These are phyloP conservation scores for Conistra vaccinii DNA, from an alignment of 2,888 invertebrate genomes.

Conservation along the genomic window DNA sequence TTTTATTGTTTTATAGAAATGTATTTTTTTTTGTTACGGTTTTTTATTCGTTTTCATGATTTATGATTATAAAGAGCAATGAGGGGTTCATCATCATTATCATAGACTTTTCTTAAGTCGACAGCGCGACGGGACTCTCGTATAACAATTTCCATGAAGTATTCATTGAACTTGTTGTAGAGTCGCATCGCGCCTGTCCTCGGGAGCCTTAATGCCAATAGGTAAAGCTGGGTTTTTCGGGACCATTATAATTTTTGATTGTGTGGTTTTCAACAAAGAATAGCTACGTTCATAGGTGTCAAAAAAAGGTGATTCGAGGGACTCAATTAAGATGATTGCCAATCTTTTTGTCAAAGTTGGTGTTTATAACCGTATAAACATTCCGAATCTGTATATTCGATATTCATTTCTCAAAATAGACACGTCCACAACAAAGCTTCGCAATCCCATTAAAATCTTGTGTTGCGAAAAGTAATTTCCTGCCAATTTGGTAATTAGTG, in stretches of 20 bases:
- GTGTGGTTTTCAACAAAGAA: no score
- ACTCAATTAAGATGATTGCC: neutral
- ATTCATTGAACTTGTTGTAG: no score
- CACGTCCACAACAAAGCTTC: neutral
- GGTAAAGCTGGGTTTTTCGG: no score
- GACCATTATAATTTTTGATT: no score
- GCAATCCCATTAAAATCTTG: neutral
- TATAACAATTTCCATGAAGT: no score
- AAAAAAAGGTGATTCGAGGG: neutral
- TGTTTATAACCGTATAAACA: neutral
- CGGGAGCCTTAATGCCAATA: no score
- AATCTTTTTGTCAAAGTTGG: neutral
- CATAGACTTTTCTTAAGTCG: neutral
- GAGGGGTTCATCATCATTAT: neutral
- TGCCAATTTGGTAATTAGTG: neutral
- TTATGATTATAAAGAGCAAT: neutral
- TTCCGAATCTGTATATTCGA: neutral
- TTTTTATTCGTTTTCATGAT: conserved; percentile 35
- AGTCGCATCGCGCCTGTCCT: no score
- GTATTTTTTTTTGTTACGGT: conserved; percentile 15
- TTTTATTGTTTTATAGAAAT: conserved; percentile 62
- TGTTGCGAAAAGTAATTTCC: neutral
- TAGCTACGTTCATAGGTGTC: neutral
- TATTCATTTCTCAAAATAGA: neutral
- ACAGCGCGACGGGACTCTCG: no score